These are phyloP conservation scores for Bufo gargarizans DNA, from an alignment of 2,113 vertebrate genomes.

Conservation along the genomic window DNA sequence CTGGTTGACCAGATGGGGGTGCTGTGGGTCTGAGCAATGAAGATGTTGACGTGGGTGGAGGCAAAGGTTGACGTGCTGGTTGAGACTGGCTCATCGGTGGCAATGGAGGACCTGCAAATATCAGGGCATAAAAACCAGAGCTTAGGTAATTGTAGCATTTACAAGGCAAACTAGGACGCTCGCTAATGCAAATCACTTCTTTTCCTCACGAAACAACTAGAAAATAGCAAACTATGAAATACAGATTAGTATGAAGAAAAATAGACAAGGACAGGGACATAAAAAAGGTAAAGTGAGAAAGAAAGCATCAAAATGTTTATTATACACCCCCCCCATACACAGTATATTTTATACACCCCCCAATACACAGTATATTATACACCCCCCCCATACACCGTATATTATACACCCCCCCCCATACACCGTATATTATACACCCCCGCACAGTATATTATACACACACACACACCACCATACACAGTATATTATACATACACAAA, in stretches of 20 bases:
- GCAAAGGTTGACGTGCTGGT: constrained; percentile 72
- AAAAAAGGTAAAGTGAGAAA: not conserved
- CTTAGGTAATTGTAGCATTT: not conserved
- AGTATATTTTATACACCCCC: too few species aligned
- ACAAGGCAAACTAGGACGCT: constrained; percentile 22
- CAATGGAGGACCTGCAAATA: constrained; percentile 70
- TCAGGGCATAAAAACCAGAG: not conserved
- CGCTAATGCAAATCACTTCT: constrained; percentile 12
- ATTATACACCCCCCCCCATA: too few species aligned
- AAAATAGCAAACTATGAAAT: not conserved
- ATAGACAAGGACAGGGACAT: not conserved
- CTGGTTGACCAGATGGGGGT: constrained; percentile 67
- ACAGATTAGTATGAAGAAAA: not conserved
- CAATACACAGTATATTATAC: too few species aligned
- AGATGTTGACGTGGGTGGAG: constrained; percentile 71
- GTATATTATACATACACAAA: too few species aligned
- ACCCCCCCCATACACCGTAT: too few species aligned
- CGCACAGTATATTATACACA: too few species aligned
- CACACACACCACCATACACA: too few species aligned
- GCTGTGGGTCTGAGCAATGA: constrained; percentile 69
- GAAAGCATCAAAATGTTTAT: too few species aligned
- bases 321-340: too few species aligned
- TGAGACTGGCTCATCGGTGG: constrained; percentile 77
- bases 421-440: too few species aligned
- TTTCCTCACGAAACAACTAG: not conserved